These are phyloP conservation scores for Nematostella vectensis DNA, from an alignment of 92 coral and sea anemone genomes.

Conservation along the genomic window DNA sequence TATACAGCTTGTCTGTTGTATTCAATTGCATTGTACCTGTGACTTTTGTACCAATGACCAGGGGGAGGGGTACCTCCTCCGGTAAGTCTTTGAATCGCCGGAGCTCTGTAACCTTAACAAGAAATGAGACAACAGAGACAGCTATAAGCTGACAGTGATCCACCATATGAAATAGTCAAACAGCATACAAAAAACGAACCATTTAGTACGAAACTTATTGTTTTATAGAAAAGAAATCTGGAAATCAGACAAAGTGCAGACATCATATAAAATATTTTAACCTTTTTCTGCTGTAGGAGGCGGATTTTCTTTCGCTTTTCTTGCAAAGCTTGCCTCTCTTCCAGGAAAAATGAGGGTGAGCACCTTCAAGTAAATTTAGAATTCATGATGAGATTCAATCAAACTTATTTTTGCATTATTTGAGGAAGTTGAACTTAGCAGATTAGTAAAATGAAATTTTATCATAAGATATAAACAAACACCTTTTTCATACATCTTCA, in stretches of 20 bases:
- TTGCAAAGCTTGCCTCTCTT: conserved; percentile 87
- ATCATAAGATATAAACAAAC: no score
- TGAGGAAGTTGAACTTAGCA: no score
- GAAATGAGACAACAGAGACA: background rate
- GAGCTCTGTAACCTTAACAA: conserved; percentile 66
- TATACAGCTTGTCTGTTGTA: no score
- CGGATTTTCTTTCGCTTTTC: conserved; percentile 87
- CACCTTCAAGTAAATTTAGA: conserved; percentile 56
- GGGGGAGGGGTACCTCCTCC: conserved; percentile 87
- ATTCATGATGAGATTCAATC: no score
- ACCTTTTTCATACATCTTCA: no score
- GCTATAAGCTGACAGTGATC: background rate
- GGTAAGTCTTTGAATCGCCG: conserved; percentile 91
- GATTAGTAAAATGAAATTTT: no score
- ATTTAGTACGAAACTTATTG: background rate
- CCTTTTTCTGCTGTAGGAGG: conserved; percentile 91
- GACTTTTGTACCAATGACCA: conserved; percentile 97
- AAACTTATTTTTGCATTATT: no score
- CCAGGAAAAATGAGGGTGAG: conserved; percentile 84
- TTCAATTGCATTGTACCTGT: conserved; percentile 72
- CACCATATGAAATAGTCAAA: no score
- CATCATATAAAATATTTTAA: no score
- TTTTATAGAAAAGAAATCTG: no score
- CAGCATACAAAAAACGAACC: no score
- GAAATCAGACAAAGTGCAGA: no score